A percentile compares a stretch with the other conserved stretches of the same genome.
phyloP scores from a whole-genome alignment of 2,888 invertebrate species.

The Drosophila melanosoma region DNA sequence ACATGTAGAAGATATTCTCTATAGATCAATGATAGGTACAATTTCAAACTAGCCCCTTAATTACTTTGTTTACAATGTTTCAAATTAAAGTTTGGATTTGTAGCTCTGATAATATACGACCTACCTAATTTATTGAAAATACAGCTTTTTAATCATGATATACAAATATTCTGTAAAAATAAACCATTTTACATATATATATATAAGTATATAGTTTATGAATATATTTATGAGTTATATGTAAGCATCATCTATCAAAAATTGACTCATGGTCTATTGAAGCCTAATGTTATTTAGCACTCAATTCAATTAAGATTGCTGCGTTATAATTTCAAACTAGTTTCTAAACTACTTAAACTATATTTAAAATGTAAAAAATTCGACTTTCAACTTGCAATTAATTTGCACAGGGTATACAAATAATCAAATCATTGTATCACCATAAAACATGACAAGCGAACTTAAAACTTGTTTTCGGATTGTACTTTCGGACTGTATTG shows the following conservation, averaged over 20 bases:
- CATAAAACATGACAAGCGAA: not conserved
- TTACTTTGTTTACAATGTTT: not conserved
- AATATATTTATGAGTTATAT: not conserved
- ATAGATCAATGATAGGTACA: no score
- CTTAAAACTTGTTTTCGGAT: conserved; percentile 5
- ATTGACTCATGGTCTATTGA: not conserved
- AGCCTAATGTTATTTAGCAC: not conserved
- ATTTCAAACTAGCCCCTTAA: no score
- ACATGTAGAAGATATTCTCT: no score
- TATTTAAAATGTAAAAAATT: not conserved
- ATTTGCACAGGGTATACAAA: not conserved
- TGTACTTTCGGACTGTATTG: not conserved
- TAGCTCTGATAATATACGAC: not conserved
- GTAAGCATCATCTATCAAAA: not conserved
- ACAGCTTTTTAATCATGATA: no score
- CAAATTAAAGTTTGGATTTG: not conserved
- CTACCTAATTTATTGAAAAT: not conserved
- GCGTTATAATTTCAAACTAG: not conserved
- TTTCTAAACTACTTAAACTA: not conserved
- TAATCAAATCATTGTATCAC: not conserved
- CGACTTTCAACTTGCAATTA: not conserved
- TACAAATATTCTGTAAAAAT: not conserved
- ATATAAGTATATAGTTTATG: not conserved
- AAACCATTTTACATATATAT: not conserved
- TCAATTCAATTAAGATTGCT: not conserved